A percentile compares a stretch with the other conserved stretches of the same genome.
Evolutionary conservation across 1,140 invertebrate species (phyloP).

Genomic region (Micrasema minimum): DNA sequence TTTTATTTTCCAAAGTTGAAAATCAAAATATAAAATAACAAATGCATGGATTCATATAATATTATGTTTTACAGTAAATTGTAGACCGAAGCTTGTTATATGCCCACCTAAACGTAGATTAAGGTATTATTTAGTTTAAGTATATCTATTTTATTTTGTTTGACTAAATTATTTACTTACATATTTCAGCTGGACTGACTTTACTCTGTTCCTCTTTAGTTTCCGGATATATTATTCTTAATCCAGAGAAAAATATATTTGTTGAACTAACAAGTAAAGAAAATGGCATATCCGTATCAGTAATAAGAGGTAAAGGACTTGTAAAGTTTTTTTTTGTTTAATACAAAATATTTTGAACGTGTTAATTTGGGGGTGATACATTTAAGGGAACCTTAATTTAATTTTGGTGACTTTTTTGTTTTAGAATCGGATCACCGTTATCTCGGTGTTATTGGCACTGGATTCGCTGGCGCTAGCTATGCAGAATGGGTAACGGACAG

Average conservation of each 20-base stretch:
- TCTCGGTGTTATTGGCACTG: slow-evolving; percentile 32
- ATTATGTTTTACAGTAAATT: too few species aligned
- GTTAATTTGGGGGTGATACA: too few species aligned
- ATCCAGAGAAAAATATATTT: slow-evolving; percentile 6
- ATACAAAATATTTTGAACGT: neutral
- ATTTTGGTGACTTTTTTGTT: too few species aligned
- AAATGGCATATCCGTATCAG: slow-evolving; percentile 21
- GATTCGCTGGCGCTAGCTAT: neutral
- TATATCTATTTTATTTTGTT: too few species aligned
- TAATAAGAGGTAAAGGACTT: slow-evolving; percentile 34
- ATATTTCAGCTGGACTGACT: slow-evolving; percentile 10
- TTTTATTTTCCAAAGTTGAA: too few species aligned
- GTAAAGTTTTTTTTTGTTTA: too few species aligned
- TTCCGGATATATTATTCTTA: slow-evolving; percentile 12
- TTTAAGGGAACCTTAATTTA: too few species aligned
- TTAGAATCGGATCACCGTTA: slow-evolving; percentile 12
- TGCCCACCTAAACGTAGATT: too few species aligned
- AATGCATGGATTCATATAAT: too few species aligned
- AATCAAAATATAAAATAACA: too few species aligned
- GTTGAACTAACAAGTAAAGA: slow-evolving; percentile 29
- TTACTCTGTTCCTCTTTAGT: slow-evolving; percentile 1
- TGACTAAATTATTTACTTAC: neutral
- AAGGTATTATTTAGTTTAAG: too few species aligned
- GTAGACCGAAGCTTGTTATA: too few species aligned
- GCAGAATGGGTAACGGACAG: slow-evolving; percentile 12